phyloP scores from a whole-genome alignment of 92 coral and sea anemone species.

The Umimayanthus chanpuru region DNA sequence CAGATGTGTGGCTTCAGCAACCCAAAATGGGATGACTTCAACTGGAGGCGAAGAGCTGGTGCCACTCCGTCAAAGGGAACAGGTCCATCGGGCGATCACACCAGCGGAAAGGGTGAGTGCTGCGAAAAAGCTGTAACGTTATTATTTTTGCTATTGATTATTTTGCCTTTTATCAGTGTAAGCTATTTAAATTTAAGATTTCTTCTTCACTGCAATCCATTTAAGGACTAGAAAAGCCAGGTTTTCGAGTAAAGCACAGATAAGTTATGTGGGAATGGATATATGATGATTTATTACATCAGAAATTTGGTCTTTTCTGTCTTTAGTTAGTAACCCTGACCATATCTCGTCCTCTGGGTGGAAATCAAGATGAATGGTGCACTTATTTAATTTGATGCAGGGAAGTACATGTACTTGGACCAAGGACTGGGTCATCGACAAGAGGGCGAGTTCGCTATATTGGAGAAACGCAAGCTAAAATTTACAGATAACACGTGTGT shows the following conservation, averaged over 20 bases:
- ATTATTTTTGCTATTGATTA: too few relatives aligned
- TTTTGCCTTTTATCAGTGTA: too few relatives aligned
- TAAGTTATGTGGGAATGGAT: too few relatives aligned
- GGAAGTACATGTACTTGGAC: constrained; percentile 33
- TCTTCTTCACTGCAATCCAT: too few relatives aligned
- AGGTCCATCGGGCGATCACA: constrained; percentile 39
- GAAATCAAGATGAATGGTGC: not conserved
- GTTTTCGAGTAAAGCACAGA: too few relatives aligned
- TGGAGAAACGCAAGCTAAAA: not conserved
- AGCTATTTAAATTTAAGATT: too few relatives aligned
- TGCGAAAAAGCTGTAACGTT: too few relatives aligned
- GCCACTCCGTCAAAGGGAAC: constrained; percentile 39
- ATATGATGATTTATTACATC: too few relatives aligned
- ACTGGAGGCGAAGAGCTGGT: constrained; percentile 12
- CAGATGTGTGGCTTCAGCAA: constrained; percentile 17
- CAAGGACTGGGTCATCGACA: not conserved
- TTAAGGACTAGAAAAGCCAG: too few relatives aligned
- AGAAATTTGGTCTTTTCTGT: not conserved
- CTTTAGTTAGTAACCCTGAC: not conserved
- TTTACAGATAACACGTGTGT: constrained; percentile 23
- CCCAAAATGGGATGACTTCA: constrained; percentile 26
- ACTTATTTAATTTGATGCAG: not conserved
- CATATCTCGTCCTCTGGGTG: not conserved
- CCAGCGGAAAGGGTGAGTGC: constrained; percentile 31
- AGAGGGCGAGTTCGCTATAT: constrained; percentile 30